phyloP scores from a whole-genome alignment of 1,140 invertebrate species.

The Aphaenogaster rudis region DNA sequence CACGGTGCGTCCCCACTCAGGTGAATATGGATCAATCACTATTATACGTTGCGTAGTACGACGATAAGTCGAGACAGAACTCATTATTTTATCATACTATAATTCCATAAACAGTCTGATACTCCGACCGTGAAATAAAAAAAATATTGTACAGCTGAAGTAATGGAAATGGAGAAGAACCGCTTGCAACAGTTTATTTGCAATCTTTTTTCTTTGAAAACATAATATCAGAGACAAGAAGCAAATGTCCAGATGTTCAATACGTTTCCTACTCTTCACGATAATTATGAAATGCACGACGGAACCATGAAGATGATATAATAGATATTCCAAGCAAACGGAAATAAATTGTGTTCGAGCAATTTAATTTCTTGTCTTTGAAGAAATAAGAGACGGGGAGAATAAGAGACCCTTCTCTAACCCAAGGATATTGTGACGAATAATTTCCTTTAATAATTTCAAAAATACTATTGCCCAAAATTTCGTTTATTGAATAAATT shows the following conservation, averaged over 20 bases:
- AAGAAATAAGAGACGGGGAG: not conserved
- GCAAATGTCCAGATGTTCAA: not conserved
- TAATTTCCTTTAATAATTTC: slow-evolving; percentile 1
- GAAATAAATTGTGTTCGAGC: not conserved
- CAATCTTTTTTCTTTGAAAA: not conserved
- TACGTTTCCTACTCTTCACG: not conserved
- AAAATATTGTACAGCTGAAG: not conserved
- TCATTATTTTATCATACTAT: not conserved
- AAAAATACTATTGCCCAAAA: not conserved
- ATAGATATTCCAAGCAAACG: not conserved
- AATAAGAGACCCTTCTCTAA: not conserved
- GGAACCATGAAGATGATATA: not conserved
- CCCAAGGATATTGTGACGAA: not conserved
- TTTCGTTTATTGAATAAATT: not conserved
- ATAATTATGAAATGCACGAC: not conserved
- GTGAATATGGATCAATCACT: slow-evolving; percentile 13
- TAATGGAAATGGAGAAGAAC: not conserved
- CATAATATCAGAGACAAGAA: not conserved
- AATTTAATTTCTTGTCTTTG: not conserved
- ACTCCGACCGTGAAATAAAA: not conserved
- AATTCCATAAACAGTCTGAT: not conserved
- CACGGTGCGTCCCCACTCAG: not conserved
- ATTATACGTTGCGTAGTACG: not conserved
- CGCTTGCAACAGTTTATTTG: not conserved
- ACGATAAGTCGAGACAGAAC: not conserved